Evolutionary conservation across 2,113 vertebrate genomes (phyloP).

Genomic region (Alectura lathami): DNA sequence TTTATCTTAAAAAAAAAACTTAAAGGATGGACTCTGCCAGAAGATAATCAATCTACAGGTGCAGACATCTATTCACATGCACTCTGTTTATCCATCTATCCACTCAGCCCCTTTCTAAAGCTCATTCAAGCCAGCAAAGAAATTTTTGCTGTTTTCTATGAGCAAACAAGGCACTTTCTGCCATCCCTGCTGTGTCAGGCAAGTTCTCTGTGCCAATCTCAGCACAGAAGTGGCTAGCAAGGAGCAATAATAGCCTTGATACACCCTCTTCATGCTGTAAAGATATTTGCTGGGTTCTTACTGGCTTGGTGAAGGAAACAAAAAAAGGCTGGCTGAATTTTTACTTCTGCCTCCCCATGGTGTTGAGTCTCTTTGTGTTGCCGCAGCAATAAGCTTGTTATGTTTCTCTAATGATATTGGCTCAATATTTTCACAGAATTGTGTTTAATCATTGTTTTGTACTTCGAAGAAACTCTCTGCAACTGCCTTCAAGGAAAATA

Average conservation of each 20-base stretch:
- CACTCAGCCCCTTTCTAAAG: background rate
- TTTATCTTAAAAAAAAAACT: no score
- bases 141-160: background rate
- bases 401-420: background rate
- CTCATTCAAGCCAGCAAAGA: background rate
- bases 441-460: background rate
- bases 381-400: background rate
- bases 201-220: background rate
- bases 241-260: background rate
- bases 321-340: background rate
- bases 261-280: background rate
- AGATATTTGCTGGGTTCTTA: background rate
- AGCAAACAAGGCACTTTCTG: background rate
- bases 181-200: background rate
- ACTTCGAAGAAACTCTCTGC: background rate
- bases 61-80: background rate
- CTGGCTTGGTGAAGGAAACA: background rate
- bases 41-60: background rate
- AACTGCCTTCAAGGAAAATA: background rate
- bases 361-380: background rate
- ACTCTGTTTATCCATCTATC: background rate
- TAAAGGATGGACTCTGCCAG: background rate
- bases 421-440: conserved; percentile 1
- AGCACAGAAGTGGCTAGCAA: accelerated
- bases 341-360: background rate